Evolutionary conservation across 2,888 invertebrate genomes (phyloP).

Genomic region (Byasa hedistus): DNA sequence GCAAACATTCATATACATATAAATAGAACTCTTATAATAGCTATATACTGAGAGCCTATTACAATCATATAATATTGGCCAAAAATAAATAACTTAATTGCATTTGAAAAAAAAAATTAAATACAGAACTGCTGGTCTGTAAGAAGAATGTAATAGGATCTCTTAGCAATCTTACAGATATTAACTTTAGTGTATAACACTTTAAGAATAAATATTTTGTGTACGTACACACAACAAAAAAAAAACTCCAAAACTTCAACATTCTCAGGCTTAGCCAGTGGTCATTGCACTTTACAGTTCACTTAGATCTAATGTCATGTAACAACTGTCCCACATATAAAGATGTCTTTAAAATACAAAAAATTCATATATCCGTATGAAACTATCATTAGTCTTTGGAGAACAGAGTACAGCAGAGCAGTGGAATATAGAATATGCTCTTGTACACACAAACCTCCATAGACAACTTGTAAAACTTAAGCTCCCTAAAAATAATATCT

Average conservation of each 20-base stretch:
- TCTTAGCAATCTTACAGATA: constrained; percentile 24
- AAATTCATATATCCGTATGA: constrained; percentile 46
- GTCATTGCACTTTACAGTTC: constrained; percentile 69
- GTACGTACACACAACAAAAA: constrained; percentile 57
- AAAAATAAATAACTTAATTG: constrained; percentile 1
- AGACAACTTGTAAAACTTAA: constrained; percentile 50
- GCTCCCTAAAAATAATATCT: constrained; percentile 50
- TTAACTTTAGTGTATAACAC: constrained; percentile 63
- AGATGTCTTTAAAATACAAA: constrained; percentile 51
- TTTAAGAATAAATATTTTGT: constrained; percentile 62
- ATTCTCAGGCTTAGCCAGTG: constrained; percentile 71
- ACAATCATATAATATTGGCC: constrained; percentile 19
- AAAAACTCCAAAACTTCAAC: constrained; percentile 57
- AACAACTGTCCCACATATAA: constrained; percentile 48
- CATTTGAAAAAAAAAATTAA: constrained; percentile 19
- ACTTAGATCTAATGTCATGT: constrained; percentile 51
- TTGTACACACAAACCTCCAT: constrained; percentile 47
- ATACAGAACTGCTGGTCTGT: constrained; percentile 21
- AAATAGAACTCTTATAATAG: constrained; percentile 26
- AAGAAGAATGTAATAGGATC: constrained; percentile 26
- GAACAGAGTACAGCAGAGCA: constrained; percentile 54
- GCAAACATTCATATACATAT: constrained; percentile 29
- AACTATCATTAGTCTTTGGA: constrained; percentile 56
- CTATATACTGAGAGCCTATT: constrained; percentile 26
- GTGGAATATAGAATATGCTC: constrained; percentile 50